Evolutionary conservation across 2,797 vertebrate genomes (phyloP).

Genomic region (Triplophysa bombifrons): DNA sequence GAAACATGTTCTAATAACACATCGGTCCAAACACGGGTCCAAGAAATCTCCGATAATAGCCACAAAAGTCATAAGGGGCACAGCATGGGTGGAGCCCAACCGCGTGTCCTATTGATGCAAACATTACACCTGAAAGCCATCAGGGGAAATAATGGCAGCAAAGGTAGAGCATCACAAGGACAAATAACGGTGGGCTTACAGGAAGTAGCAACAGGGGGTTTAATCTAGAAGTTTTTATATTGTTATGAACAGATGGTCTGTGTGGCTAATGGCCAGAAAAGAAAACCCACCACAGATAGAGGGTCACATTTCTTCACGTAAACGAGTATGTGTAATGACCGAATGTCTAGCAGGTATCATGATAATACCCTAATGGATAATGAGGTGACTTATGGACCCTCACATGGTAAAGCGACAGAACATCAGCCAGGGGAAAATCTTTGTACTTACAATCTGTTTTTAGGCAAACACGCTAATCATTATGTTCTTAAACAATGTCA

Average conservation of each 20-base stretch:
- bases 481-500: background rate
- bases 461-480: background rate
- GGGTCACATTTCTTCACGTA: slow-evolving; percentile 38
- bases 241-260: slow-evolving; percentile 40
- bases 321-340: slow-evolving; percentile 4
- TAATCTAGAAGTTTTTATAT: slow-evolving; percentile 29
- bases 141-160: background rate
- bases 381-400: slow-evolving; percentile 9
- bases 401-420: background rate
- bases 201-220: slow-evolving; percentile 27
- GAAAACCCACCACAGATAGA: slow-evolving; percentile 19
- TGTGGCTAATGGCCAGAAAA: slow-evolving; percentile 29
- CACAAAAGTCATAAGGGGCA: slow-evolving; percentile 19
- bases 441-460: background rate
- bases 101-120: background rate
- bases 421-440: background rate
- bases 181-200: slow-evolving; percentile 11
- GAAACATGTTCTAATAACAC: background rate
- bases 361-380: slow-evolving; percentile 22
- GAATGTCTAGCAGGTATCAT: background rate
- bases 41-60: background rate
- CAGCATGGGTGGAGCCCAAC: slow-evolving; percentile 17
- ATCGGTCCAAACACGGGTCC: background rate
- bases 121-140: slow-evolving; percentile 14
- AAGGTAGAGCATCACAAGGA: slow-evolving; percentile 14